phyloP scores from a whole-genome alignment of 2,888 invertebrate species.

The Gymnosoma rotundatum region DNA sequence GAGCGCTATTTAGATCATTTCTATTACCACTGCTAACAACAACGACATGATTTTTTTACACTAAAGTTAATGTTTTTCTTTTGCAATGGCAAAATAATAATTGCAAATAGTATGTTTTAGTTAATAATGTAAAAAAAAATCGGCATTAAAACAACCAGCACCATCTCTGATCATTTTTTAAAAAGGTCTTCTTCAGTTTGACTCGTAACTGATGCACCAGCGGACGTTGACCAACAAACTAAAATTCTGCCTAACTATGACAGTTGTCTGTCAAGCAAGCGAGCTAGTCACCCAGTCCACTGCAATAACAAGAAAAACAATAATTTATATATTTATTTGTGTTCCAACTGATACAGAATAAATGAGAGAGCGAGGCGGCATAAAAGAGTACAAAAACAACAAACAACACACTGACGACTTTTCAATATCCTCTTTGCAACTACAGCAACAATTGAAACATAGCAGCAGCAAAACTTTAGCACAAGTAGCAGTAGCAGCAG shows the following conservation, averaged over 20 bases:
- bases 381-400: constrained; percentile 39
- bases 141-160: background rate
- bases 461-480: constrained; percentile 25
- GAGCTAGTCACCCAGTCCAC: constrained; percentile 36
- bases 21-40: no score
- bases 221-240: constrained; percentile 14
- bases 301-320: constrained; percentile 4
- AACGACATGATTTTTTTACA: no score
- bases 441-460: constrained; percentile 9
- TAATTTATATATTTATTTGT: background rate
- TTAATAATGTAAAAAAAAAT: no score
- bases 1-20: no score
- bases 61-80: no score
- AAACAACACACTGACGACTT: constrained; percentile 1
- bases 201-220: background rate
- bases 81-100: no score
- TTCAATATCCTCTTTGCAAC: constrained; percentile 46
- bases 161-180: background rate
- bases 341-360: constrained; percentile 27
- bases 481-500: constrained; percentile 15
- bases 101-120: no score
- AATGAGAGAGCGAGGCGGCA: constrained; percentile 44
- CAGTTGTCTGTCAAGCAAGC: constrained; percentile 48
- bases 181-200: background rate
- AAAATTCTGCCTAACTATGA: constrained; percentile 20